phyloP scores from a whole-genome alignment of 2,888 invertebrate genomes.

The Achlya flavicornis region DNA sequence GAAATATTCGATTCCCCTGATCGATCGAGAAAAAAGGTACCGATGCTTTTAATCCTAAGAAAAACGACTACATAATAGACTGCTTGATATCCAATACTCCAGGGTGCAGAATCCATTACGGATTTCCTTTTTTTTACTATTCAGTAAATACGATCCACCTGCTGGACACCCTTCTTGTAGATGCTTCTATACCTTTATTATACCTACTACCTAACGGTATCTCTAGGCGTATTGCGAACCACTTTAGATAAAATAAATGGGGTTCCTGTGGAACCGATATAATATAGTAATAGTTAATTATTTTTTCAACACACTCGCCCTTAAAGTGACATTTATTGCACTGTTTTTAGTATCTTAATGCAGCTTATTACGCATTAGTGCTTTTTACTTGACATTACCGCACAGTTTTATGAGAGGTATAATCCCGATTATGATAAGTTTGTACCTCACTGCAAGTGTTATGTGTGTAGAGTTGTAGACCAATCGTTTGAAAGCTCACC shows the following conservation, averaged over 20 bases:
- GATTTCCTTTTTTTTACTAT: background rate
- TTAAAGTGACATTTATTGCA: no score
- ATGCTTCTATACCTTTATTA: background rate
- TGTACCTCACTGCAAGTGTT: no score
- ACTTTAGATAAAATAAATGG: background rate
- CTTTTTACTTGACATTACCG: no score
- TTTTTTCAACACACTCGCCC: no score
- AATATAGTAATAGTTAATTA: no score
- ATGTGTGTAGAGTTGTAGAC: no score
- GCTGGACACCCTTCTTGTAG: background rate
- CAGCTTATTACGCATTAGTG: no score
- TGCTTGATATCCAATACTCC: background rate
- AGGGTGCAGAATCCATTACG: slow-evolving; percentile 11
- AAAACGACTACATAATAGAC: background rate
- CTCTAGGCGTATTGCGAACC: background rate
- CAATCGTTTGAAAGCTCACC: no score
- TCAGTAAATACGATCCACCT: background rate
- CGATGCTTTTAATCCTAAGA: background rate
- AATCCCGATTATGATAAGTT: no score
- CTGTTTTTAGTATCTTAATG: no score
- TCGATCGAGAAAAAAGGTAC: background rate
- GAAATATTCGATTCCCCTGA: background rate
- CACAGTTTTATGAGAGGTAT: no score
- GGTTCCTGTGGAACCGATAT: background rate
- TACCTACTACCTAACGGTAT: background rate